phyloP scores from a whole-genome alignment of 1,140 invertebrate species.

The Lineus longissimus region DNA sequence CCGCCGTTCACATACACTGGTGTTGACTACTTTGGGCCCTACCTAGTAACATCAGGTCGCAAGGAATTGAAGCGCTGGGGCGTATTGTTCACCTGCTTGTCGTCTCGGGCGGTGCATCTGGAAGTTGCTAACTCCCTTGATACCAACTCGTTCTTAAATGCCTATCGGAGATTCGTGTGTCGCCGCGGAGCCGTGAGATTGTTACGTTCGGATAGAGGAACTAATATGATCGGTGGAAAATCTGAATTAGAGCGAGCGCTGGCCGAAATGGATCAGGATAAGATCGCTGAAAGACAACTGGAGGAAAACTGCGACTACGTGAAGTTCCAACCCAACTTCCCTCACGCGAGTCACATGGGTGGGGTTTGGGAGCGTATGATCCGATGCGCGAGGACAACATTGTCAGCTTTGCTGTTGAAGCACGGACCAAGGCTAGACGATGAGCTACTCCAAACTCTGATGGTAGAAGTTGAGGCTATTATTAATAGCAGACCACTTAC shows the following conservation, averaged over 20 bases:
- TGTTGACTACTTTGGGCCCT: conserved; percentile 27
- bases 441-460: conserved; percentile 10
- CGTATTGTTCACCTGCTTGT: conserved; percentile 16
- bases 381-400: conserved; percentile 11
- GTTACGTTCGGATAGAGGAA: conserved; percentile 47
- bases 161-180: conserved; percentile 22
- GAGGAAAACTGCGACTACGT: conserved; percentile 14
- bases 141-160: conserved; percentile 8
- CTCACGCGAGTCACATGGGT: conserved; percentile 9
- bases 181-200: conserved; percentile 30
- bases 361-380: conserved; percentile 21
- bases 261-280: conserved; percentile 7
- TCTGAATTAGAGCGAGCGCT: conserved; percentile 8
- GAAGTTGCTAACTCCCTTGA: conserved; percentile 10
- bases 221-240: conserved; percentile 44
- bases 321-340: conserved; percentile 12
- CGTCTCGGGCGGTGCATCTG: conserved; percentile 14
- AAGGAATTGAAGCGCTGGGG: conserved; percentile 15
- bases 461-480: conserved; percentile 14
- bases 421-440: conserved; percentile 5
- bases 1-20: conserved; percentile 24
- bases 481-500: conserved; percentile 10
- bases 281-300: conserved; percentile 2
- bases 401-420: conserved; percentile 5
- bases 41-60: conserved; percentile 9